Evolutionary conservation across 2,888 invertebrate species (phyloP).

Genomic region (Pandemis heparana): DNA sequence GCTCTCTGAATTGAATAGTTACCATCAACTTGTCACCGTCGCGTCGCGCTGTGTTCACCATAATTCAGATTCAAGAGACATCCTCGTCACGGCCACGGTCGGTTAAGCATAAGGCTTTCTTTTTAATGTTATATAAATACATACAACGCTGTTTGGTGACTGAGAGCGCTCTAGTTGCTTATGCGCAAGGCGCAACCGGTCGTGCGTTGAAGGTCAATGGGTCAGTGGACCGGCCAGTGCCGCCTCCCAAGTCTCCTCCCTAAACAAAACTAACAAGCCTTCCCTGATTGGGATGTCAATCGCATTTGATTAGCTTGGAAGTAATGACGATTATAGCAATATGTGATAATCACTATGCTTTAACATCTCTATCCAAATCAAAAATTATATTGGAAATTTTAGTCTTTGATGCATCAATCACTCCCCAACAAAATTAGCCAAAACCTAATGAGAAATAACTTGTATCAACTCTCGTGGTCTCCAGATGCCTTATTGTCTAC

Average conservation of each 20-base stretch:
- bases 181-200: slow-evolving; percentile 69
- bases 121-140: slow-evolving; percentile 57
- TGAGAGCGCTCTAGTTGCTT: slow-evolving; percentile 61
- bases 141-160: slow-evolving; percentile 47
- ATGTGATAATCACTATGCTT: too few relatives aligned
- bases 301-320: background rate
- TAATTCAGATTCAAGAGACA: slow-evolving; percentile 24
- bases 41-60: slow-evolving; percentile 10
- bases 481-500: too few relatives aligned
- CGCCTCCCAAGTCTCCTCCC: slow-evolving; percentile 16
- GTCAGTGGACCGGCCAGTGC: slow-evolving; percentile 67
- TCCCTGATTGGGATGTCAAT: background rate
- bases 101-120: slow-evolving; percentile 55
- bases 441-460: background rate
- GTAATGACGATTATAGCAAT: too few relatives aligned
- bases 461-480: background rate
- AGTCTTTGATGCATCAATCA: too few relatives aligned
- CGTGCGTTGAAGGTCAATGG: slow-evolving; percentile 74
- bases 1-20: background rate
- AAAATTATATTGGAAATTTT: too few relatives aligned
- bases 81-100: slow-evolving; percentile 43
- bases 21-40: slow-evolving; percentile 6
- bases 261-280: slow-evolving; percentile 27
- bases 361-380: too few relatives aligned
- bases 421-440: background rate